Conservation (phyloP, 2,113 vertebrate genomes). For the Neodontobutis hainanensis region DNA sequence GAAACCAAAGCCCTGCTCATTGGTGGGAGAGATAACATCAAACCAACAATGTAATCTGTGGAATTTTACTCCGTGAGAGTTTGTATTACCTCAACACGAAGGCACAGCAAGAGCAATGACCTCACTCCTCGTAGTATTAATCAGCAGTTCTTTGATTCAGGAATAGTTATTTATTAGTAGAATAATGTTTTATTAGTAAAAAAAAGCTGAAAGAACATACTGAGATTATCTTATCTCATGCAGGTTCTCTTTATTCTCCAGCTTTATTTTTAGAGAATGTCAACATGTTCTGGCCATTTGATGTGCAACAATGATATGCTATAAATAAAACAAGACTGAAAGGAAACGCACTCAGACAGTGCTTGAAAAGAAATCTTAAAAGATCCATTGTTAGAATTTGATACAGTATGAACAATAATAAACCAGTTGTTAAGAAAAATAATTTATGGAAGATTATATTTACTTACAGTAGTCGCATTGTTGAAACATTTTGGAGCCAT, state of each 20-base stretch:
- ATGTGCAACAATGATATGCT: neutral
- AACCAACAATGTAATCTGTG: conserved; percentile 1
- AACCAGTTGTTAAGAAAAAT: no score
- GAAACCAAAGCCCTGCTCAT: conserved; percentile 42
- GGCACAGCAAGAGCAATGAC: neutral
- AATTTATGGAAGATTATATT: no score
- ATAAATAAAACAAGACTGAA: neutral
- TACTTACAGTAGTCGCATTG: no score
- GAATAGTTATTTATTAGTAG: no score
- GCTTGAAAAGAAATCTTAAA: no score
- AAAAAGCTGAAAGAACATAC: neutral
- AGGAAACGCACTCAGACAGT: neutral
- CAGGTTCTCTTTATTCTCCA: neutral
- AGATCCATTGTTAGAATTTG: no score
- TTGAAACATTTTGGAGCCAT: no score
- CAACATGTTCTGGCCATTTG: neutral
- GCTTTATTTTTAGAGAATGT: neutral
- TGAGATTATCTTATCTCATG: neutral
- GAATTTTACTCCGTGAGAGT: conserved; percentile 27
- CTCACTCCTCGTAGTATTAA: neutral
- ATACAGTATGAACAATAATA: no score
- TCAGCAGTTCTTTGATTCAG: neutral
- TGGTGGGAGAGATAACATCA: conserved; percentile 43
- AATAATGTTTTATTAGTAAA: neutral
- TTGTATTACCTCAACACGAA: neutral